Evolutionary conservation across 2,797 vertebrate species (phyloP).

Genomic region (Agapornis canus): DNA sequence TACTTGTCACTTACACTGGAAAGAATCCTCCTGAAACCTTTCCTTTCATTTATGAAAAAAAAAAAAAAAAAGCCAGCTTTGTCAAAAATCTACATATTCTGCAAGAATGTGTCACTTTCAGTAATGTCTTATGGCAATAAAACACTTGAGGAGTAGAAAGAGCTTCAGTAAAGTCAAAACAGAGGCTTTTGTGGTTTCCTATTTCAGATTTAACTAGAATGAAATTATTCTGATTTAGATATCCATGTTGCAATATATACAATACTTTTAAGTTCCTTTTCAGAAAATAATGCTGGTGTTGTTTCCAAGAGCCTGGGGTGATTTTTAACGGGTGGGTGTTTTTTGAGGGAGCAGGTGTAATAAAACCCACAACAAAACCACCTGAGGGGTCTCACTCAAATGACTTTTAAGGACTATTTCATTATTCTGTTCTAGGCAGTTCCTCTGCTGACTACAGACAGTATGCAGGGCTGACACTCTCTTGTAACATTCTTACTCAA

Average conservation of each 20-base stretch:
- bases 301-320: neutral
- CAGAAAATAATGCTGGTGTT: neutral
- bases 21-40: neutral
- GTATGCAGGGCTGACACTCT: neutral
- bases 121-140: neutral
- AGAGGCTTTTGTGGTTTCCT: neutral
- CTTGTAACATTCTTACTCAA: neutral
- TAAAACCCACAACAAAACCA: neutral
- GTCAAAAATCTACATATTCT: neutral
- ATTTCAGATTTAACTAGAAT: neutral
- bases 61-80: neutral
- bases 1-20: neutral
- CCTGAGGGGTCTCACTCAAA: neutral
- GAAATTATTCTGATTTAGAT: neutral
- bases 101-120: neutral
- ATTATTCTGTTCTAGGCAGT: neutral
- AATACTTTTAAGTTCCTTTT: neutral
- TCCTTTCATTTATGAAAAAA: neutral
- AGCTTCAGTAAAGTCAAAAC: neutral
- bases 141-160: neutral
- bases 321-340: accelerated
- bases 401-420: neutral
- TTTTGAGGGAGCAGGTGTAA: neutral
- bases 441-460: neutral
- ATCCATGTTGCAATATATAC: neutral